phyloP scores from a whole-genome alignment of 2,888 invertebrate genomes.

The Limulus polyphemus region DNA sequence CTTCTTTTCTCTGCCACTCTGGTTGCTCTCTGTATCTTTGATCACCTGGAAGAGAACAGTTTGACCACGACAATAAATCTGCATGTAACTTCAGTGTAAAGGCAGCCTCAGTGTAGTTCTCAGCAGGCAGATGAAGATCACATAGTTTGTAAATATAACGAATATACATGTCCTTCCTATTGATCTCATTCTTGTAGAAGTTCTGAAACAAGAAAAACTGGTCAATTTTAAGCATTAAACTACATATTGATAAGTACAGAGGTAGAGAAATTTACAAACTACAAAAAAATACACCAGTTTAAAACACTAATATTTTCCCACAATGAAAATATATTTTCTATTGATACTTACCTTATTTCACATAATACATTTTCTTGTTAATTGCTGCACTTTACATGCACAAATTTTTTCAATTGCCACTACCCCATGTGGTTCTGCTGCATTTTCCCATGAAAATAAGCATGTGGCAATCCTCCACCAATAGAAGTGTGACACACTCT shows the following conservation, averaged over 20 bases:
- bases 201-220: conserved; percentile 47
- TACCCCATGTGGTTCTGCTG: too few relatives aligned
- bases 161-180: conserved; percentile 88
- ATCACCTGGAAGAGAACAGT: conserved; percentile 33
- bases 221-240: background rate
- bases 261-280: background rate
- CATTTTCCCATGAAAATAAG: too few relatives aligned
- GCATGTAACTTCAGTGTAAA: conserved; percentile 89
- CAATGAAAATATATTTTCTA: too few relatives aligned
- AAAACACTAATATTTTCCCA: too few relatives aligned
- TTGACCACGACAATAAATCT: conserved; percentile 69
- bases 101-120: conserved; percentile 88
- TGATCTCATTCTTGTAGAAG: conserved; percentile 91
- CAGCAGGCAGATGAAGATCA: conserved; percentile 77
- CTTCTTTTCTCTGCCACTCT: conserved; percentile 80
- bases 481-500: too few relatives aligned
- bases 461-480: too few relatives aligned
- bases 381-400: too few relatives aligned
- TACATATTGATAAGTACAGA: background rate
- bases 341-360: too few relatives aligned
- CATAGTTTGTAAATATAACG: conserved; percentile 89
- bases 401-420: too few relatives aligned
- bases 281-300: too few relatives aligned
- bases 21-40: conserved; percentile 53
- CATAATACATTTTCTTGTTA: too few relatives aligned